Conservation (phyloP, 2,888 invertebrate genomes). For the Watsonalla binaria region DNA sequence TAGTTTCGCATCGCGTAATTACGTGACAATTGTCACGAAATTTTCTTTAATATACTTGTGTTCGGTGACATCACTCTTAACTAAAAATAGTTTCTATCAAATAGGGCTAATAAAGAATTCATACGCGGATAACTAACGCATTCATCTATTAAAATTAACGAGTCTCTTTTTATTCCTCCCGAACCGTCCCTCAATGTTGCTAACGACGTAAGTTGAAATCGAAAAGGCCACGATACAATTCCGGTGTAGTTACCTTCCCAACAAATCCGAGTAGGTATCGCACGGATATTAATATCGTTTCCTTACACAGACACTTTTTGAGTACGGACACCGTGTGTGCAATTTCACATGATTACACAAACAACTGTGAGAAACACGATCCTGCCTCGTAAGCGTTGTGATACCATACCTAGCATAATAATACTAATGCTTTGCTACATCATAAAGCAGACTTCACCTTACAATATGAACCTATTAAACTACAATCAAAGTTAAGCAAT, state of each 20-base stretch:
- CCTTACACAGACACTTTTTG: background rate
- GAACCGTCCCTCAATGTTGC: too few species aligned
- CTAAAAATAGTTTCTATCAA: too few species aligned
- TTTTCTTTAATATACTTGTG: background rate
- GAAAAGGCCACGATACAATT: too few species aligned
- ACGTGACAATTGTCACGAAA: background rate
- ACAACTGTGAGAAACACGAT: background rate
- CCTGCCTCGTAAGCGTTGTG: background rate
- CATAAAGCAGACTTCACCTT: constrained; percentile 11
- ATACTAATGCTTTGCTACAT: constrained; percentile 22
- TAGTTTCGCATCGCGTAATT: background rate
- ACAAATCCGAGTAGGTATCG: background rate
- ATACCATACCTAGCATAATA: constrained; percentile 8
- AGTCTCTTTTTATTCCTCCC: too few species aligned
- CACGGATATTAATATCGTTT: background rate
- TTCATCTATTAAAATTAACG: too few species aligned
- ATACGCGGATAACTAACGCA: too few species aligned
- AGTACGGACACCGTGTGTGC: background rate
- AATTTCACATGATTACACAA: constrained; percentile 1
- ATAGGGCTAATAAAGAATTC: too few species aligned
- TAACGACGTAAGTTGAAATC: too few species aligned
- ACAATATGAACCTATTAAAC: constrained; percentile 19
- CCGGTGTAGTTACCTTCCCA: background rate
- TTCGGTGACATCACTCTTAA: too few species aligned
- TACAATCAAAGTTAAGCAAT: constrained; percentile 26